These are phyloP conservation scores for Mesorhabditis spiculigera DNA, from an alignment of 2,888 invertebrate species.

Conservation along the genomic window DNA sequence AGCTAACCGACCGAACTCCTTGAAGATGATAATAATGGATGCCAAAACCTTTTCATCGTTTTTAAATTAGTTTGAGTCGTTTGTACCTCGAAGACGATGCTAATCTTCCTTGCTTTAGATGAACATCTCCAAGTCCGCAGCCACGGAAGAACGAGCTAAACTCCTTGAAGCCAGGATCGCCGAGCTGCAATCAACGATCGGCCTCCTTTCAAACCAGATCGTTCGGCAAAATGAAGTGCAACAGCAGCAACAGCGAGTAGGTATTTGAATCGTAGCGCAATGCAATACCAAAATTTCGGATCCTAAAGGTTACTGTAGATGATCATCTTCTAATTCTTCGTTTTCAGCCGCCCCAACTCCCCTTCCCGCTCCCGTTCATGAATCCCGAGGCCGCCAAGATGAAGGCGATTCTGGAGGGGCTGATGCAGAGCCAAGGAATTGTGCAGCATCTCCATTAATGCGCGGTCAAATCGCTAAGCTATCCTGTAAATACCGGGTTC, in stretches of 20 bases:
- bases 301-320: too few relatives aligned
- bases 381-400: slow-evolving; percentile 1
- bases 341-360: neutral
- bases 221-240: neutral
- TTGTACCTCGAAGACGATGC: too few relatives aligned
- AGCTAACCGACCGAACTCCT: too few relatives aligned
- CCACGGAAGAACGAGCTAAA: neutral
- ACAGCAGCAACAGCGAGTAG: slow-evolving; percentile 1
- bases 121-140: slow-evolving; percentile 2
- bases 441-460: neutral
- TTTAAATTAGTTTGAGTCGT: too few relatives aligned
- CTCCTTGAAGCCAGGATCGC: slow-evolving; percentile 4
- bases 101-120: neutral
- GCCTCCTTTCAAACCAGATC: neutral
- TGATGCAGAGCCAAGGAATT: neutral
- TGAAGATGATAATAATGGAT: too few relatives aligned
- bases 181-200: neutral
- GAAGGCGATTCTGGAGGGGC: slow-evolving; percentile 1
- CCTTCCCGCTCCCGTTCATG: slow-evolving; percentile 5
- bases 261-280: too few relatives aligned
- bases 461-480: too few relatives aligned
- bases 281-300: too few relatives aligned
- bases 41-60: too few relatives aligned
- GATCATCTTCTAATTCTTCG: neutral
- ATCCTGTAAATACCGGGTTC: too few relatives aligned